A percentile compares a stretch with the other conserved stretches of the same genome.
Conservation (phyloP, 2,888 invertebrate species). For the Drosophila diplacantha region DNA sequence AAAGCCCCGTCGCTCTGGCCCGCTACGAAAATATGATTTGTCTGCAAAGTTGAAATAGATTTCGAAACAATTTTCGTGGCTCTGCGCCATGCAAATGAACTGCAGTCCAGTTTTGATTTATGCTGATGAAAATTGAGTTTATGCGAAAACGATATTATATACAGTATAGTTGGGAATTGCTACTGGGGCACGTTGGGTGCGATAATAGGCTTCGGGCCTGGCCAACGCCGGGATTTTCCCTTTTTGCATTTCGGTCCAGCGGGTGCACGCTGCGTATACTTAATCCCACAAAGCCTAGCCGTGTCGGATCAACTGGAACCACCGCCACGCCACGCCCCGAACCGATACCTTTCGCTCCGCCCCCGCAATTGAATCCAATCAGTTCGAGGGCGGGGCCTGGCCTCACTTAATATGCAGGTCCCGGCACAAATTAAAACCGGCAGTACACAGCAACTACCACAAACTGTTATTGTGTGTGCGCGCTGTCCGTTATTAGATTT, state of each 20-base stretch:
- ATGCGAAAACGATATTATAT: conserved; percentile 14
- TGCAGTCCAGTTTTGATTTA: conserved; percentile 27
- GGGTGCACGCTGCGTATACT: conserved; percentile 20
- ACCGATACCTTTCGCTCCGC: conserved; percentile 13
- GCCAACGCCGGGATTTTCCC: not conserved
- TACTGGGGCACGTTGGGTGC: not conserved
- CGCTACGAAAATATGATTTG: conserved; percentile 30
- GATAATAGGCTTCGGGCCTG: conserved; percentile 8
- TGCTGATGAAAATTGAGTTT: conserved; percentile 32
- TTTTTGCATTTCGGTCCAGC: conserved; percentile 18
- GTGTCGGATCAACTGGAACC: conserved; percentile 20
- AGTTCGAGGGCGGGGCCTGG: conserved; percentile 28
- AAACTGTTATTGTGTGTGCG: conserved; percentile 49
- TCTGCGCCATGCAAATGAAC: conserved; percentile 22
- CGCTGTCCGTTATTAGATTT: conserved; percentile 64
- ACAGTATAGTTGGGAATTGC: not conserved
- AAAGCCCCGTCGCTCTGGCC: conserved; percentile 3
- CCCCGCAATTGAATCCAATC: conserved; percentile 52
- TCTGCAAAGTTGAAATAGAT: conserved; percentile 41
- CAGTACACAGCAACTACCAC: conserved; percentile 22
- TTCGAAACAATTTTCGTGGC: conserved; percentile 21
- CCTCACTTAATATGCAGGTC: conserved; percentile 63
- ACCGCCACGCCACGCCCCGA: conserved; percentile 14
- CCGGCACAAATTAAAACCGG: conserved; percentile 63
- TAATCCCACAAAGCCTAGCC: conserved; percentile 19